Conservation (phyloP, 2,888 invertebrate species). For the Julus scandinavius region DNA sequence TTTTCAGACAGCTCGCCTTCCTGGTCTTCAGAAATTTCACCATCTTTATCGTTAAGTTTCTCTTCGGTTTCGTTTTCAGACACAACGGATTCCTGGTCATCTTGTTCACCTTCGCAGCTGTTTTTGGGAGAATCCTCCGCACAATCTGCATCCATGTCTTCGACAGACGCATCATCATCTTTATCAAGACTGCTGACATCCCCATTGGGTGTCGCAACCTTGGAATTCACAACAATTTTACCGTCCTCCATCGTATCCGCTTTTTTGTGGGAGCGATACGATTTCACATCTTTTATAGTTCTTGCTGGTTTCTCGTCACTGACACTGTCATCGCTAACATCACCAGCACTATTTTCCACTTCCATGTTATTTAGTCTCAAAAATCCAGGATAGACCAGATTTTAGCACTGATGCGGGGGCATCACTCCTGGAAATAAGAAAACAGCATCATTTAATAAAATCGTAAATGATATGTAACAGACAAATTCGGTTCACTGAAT, state of each 20-base stretch:
- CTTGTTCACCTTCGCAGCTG: constrained; percentile 28
- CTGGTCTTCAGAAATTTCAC: constrained; percentile 52
- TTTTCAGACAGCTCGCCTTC: constrained; percentile 41
- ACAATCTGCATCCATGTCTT: constrained; percentile 18
- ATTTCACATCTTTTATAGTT: neutral
- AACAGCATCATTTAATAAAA: neutral
- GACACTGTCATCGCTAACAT: constrained; percentile 8
- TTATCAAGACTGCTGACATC: constrained; percentile 46
- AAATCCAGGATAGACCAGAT: neutral
- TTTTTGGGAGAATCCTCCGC: constrained; percentile 43
- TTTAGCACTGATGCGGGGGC: neutral
- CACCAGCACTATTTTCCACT: neutral
- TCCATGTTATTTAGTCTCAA: neutral
- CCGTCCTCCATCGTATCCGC: neutral
- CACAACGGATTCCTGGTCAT: constrained; percentile 54
- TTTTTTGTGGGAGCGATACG: neutral
- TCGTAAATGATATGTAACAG: neutral
- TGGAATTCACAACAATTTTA: neutral
- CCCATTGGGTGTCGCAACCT: constrained; percentile 54
- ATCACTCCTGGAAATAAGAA: constrained; percentile 11
- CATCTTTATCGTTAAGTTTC: constrained; percentile 52
- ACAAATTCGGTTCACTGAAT: too few species aligned
- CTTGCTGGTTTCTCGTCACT: neutral
- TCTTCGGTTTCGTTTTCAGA: constrained; percentile 47
- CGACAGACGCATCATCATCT: neutral